Evolutionary conservation across 1,140 invertebrate genomes (phyloP).

Genomic region (Achroia grisella): DNA sequence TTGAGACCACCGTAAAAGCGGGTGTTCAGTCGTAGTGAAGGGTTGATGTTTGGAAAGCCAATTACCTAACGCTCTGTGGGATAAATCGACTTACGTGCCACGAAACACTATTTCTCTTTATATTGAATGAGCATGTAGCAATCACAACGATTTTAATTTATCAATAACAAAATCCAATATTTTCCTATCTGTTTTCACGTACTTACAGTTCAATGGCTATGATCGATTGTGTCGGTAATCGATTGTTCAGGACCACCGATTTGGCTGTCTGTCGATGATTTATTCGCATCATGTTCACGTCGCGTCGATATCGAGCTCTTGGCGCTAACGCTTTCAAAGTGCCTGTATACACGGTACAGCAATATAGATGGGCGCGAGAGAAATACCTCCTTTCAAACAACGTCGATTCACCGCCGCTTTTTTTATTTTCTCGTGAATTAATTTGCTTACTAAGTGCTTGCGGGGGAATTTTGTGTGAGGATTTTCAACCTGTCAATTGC

Average conservation of each 20-base stretch:
- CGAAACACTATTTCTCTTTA: no score
- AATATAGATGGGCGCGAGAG: constrained; percentile 34
- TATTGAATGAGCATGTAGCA: no score
- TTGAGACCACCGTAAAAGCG: not conserved
- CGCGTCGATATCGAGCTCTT: constrained; percentile 35
- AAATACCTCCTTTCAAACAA: constrained; percentile 39
- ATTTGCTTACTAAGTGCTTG: constrained; percentile 42
- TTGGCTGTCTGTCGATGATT: constrained; percentile 37
- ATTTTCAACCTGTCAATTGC: constrained; percentile 29
- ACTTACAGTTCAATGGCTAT: no score
- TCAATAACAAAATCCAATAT: no score
- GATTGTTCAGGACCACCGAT: constrained; percentile 25
- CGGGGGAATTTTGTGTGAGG: constrained; percentile 24
- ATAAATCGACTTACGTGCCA: no score
- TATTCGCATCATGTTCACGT: constrained; percentile 42
- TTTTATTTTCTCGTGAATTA: constrained; percentile 46
- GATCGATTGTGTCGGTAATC: constrained; percentile 2
- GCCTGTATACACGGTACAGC: constrained; percentile 14
- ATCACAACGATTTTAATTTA: no score
- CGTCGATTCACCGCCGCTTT: constrained; percentile 19
- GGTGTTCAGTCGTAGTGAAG: constrained; percentile 1
- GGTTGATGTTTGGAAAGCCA: not conserved
- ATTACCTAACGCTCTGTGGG: no score
- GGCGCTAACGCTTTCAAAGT: constrained; percentile 29
- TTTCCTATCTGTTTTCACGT: no score